Evolutionary conservation across 2,888 invertebrate genomes (phyloP).

Genomic region (Teinopalpus imperialis): DNA sequence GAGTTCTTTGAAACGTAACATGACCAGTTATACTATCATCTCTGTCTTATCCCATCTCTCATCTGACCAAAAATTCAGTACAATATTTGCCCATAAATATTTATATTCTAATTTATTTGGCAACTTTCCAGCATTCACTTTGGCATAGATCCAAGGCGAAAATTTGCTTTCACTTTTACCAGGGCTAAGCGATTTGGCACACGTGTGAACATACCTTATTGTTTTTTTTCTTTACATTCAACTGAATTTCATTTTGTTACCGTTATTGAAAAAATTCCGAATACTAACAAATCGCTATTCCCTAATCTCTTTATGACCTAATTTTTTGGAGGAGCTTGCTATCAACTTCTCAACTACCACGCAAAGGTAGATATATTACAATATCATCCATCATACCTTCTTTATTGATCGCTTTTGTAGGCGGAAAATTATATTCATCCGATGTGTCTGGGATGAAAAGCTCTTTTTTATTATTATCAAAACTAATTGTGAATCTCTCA

Average conservation of each 20-base stretch:
- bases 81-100: conserved; percentile 39
- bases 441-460: neutral
- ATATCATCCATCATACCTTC: conserved; percentile 28
- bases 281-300: neutral
- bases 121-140: conserved; percentile 43
- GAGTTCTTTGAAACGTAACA: too few relatives aligned
- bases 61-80: too few relatives aligned
- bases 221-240: too few relatives aligned
- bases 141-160: conserved; percentile 48
- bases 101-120: conserved; percentile 41
- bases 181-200: conserved; percentile 31
- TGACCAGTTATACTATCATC: too few relatives aligned
- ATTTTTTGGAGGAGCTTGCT: conserved; percentile 18
- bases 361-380: conserved; percentile 24
- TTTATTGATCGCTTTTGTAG: conserved; percentile 15
- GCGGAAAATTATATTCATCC: conserved; percentile 14
- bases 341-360: conserved; percentile 13
- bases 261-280: too few relatives aligned
- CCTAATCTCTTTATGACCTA: conserved; percentile 20
- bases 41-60: too few relatives aligned
- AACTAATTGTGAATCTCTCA: conserved; percentile 6
- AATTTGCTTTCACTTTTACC: conserved; percentile 44
- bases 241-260: too few relatives aligned
- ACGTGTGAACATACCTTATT: conserved; percentile 24
- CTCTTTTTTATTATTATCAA: conserved; percentile 21